phyloP scores from a whole-genome alignment of 2,113 vertebrate species.

The Ancistrus triradiatus region DNA sequence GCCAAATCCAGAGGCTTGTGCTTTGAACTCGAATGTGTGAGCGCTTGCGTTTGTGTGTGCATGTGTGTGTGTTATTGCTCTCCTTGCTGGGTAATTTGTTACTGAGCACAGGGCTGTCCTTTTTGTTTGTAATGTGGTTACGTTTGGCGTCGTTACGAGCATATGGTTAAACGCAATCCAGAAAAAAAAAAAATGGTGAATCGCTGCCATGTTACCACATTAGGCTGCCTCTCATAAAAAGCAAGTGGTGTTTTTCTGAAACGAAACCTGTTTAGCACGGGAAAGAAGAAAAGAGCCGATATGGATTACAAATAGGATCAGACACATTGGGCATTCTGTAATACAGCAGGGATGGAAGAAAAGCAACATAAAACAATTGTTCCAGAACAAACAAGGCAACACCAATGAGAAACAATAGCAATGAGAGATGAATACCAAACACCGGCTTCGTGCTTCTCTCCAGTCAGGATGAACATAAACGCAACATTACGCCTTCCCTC shows the following conservation, averaged over 20 bases:
- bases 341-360: too few relatives aligned
- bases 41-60: constrained; percentile 16
- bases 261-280: background rate
- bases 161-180: constrained; percentile 18
- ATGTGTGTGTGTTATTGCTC: constrained; percentile 1
- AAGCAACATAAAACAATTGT: too few relatives aligned
- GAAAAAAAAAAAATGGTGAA: too few relatives aligned
- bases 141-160: constrained; percentile 16
- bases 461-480: too few relatives aligned
- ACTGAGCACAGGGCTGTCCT: background rate
- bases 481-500: too few relatives aligned
- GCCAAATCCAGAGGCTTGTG: constrained; percentile 9
- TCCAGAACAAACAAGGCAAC: too few relatives aligned
- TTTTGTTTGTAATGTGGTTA: constrained; percentile 11
- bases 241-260: too few relatives aligned
- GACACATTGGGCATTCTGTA: too few relatives aligned
- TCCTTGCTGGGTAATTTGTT: constrained; percentile 36
- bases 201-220: background rate
- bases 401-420: too few relatives aligned
- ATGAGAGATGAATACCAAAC: too few relatives aligned
- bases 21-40: constrained; percentile 32
- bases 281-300: background rate
- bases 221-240: background rate
- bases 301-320: too few relatives aligned
- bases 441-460: too few relatives aligned